Percentiles rank a stretch among this genome's conserved stretches.
Evolutionary conservation across 2,113 vertebrate genomes (phyloP).

Genomic region (Polypterus senegalus): DNA sequence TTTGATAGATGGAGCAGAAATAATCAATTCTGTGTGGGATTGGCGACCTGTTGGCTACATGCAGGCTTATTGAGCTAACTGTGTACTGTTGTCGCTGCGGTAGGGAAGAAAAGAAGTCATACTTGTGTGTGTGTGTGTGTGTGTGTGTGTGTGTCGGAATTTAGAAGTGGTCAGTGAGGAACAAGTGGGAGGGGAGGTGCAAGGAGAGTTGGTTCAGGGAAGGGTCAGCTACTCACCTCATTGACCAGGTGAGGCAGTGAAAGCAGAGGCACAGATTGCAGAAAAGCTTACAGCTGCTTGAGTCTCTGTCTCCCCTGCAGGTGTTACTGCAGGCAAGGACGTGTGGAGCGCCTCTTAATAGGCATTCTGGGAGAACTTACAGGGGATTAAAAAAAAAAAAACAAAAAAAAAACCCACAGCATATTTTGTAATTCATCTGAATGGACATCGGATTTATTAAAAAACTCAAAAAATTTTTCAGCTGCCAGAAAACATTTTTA

Average conservation of each 20-base stretch:
- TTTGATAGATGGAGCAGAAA: too few relatives aligned
- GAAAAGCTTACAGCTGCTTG: not conserved
- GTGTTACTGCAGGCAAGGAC: not conserved
- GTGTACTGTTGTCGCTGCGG: too few relatives aligned
- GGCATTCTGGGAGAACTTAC: not conserved
- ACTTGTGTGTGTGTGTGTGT: not conserved
- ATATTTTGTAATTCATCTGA: not conserved
- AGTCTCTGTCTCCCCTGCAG: not conserved
- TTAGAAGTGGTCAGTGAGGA: too few relatives aligned
- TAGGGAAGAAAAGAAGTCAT: too few relatives aligned
- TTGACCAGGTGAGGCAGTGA: not conserved
- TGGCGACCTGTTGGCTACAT: too few relatives aligned
- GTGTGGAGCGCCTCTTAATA: not conserved
- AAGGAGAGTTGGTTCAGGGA: not conserved
- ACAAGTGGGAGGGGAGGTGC: not conserved
- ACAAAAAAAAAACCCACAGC: not conserved
- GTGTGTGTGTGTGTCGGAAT: not conserved
- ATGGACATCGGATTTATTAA: not conserved
- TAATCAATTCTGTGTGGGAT: too few relatives aligned
- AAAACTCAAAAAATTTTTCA: not conserved
- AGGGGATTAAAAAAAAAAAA: not conserved
- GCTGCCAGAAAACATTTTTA: too few relatives aligned
- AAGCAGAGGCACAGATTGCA: not conserved
- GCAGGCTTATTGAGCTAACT: too few relatives aligned
- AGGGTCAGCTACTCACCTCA: slow-evolving; percentile 2